Evolutionary conservation across 2,113 vertebrate genomes (phyloP).

Genomic region (Vimba vimba): DNA sequence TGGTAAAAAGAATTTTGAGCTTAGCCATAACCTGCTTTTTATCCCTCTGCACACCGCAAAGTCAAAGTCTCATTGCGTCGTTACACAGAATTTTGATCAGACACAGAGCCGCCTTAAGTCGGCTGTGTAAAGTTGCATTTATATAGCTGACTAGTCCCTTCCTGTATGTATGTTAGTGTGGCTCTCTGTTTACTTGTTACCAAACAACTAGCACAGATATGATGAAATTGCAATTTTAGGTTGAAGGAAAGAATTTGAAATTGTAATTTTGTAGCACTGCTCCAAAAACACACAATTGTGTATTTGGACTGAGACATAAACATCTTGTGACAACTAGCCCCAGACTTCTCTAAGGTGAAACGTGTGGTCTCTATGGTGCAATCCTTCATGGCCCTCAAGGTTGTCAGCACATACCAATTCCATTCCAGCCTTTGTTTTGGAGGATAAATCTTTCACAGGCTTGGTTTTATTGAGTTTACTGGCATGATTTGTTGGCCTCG

Average conservation of each 20-base stretch:
- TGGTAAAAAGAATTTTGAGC: not conserved
- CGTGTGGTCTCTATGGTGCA: constrained; percentile 35
- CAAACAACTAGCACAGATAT: too few relatives aligned
- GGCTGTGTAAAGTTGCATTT: too few relatives aligned
- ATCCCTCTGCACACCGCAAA: too few relatives aligned
- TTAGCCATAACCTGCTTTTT: too few relatives aligned
- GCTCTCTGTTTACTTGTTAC: too few relatives aligned
- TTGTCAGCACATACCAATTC: constrained; percentile 55
- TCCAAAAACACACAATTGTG: not conserved
- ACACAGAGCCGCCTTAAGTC: too few relatives aligned
- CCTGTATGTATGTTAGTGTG: too few relatives aligned
- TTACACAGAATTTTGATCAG: too few relatives aligned
- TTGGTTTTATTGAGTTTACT: constrained; percentile 60
- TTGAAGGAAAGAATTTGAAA: not conserved
- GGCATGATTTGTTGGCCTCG: constrained; percentile 61
- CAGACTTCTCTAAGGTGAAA: not conserved
- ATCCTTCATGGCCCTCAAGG: constrained; percentile 55
- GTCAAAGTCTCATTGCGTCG: not conserved
- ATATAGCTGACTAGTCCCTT: too few relatives aligned
- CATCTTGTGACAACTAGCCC: constrained; percentile 20
- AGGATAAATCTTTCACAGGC: constrained; percentile 61
- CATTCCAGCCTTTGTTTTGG: constrained; percentile 56
- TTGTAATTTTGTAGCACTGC: not conserved
- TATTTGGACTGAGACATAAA: not conserved
- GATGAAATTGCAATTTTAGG: not conserved